Evolutionary conservation across 2,888 invertebrate species (phyloP), one percentile per base, ranked within the genome.

Genomic region (Gari tellinella): DNA sequence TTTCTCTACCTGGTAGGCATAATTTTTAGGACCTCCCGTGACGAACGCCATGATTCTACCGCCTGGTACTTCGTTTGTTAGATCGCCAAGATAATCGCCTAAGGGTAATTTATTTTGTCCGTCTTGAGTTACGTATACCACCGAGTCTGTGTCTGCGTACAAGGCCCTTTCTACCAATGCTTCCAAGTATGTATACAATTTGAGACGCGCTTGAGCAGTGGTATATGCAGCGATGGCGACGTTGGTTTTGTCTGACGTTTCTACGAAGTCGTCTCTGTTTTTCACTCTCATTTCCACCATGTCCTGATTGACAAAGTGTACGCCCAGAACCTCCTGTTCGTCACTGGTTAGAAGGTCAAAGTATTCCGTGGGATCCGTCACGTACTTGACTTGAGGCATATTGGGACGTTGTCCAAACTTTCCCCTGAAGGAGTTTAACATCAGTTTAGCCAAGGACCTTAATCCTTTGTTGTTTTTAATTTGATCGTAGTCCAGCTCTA

Each of bases 1-100:
- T n/a, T n/a, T n/a, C n/a, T n/a, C n/a, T n/a, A n/a, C n/a, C 25
- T 55, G 53, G 63, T 85, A 90, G 0, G 80, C 85, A 72, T 91
- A 90, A 62, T 88, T 90, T 72, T 91, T 91, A 7, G 90, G 88
- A 0, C 91, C 91, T 0, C 87, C 89, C n/a, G 86, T 84, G 3
- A 88, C 87, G 75, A 90, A 91, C n/a, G 49, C 37, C 1, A 80
- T 72, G 17, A 40, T 48, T 40, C 69, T 72, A 31, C 10, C 10
- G 2, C 41, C 62, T 81, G 38, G 38, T 0, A 91, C 56, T 66
- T 91, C 91, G 69, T 91, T 85, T 0, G 89, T 91, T 72, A 92
- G 69, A 51, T 92, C 89, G 0, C 90, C 89, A 12, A 91, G 56
- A 65, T 74, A 88, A 58, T 85, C 82, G 23, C 89, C 91, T 0